Evolutionary conservation across 2,888 invertebrate species (phyloP).

Genomic region (Rapana venosa): DNA sequence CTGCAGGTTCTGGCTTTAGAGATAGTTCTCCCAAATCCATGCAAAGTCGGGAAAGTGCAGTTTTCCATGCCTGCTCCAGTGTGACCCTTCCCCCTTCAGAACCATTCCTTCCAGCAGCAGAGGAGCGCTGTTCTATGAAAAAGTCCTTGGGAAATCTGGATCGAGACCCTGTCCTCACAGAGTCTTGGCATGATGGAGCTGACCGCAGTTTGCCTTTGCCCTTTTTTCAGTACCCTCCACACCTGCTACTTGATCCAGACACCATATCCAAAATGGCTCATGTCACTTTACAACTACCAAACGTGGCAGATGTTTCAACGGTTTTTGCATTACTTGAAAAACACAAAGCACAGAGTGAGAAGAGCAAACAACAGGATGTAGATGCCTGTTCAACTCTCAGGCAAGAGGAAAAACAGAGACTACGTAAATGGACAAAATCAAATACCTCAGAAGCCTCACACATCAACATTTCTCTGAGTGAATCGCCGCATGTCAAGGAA

Average conservation of each 20-base stretch:
- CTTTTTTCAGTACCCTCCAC: neutral
- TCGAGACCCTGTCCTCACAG: neutral
- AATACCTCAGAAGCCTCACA: neutral
- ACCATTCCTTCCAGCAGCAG: neutral
- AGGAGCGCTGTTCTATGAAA: neutral
- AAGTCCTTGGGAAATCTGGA: neutral
- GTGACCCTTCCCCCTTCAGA: neutral
- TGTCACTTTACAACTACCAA: neutral
- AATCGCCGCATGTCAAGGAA: neutral
- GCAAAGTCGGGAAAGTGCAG: neutral
- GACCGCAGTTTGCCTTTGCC: neutral
- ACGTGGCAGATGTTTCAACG: neutral
- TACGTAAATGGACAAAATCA: neutral
- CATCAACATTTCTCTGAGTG: neutral
- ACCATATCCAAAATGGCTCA: neutral
- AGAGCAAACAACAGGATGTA: neutral
- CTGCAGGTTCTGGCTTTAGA: neutral
- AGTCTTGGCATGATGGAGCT: slow-evolving; percentile 2
- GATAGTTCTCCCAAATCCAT: neutral
- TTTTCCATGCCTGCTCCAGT: neutral
- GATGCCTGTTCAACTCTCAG: neutral
- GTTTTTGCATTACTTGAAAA: neutral
- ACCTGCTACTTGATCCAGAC: neutral
- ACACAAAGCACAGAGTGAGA: neutral
- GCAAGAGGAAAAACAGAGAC: neutral